Conservation (phyloP, 2,797 vertebrate species). For the Ptychadena robeensis region DNA sequence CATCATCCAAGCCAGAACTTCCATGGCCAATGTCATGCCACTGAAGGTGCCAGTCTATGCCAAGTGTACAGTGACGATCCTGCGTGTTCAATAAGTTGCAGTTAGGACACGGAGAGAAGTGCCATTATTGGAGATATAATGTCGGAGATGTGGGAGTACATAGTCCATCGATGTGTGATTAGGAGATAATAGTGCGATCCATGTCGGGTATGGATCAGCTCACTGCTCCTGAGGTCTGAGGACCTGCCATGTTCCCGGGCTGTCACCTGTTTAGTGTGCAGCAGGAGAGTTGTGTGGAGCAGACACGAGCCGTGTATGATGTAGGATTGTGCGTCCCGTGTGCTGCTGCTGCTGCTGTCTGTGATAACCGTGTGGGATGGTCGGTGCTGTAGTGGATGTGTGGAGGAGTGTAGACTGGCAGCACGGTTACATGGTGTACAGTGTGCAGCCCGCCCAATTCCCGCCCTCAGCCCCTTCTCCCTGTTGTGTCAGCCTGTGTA, state of each 20-base stretch:
- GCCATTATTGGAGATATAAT: background rate
- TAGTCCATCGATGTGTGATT: background rate
- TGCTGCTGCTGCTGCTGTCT: background rate
- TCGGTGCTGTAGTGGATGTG: background rate
- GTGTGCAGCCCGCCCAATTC: conserved; percentile 60
- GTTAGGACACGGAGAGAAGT: background rate
- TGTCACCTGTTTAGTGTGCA: background rate
- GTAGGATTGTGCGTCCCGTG: background rate
- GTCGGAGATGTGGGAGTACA: no score
- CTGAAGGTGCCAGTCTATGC: background rate
- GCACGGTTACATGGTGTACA: background rate
- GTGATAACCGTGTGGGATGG: conserved; percentile 39
- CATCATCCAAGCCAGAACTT: conserved; percentile 66
- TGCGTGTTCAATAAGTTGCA: background rate
- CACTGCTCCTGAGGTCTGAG: background rate
- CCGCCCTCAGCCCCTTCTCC: conserved; percentile 49
- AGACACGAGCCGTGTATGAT: no score
- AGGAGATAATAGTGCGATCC: background rate
- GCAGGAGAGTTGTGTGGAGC: no score
- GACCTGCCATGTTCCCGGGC: conserved; percentile 11
- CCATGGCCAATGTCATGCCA: conserved; percentile 65
- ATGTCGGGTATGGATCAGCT: conserved; percentile 19
- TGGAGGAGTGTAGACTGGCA: conserved; percentile 39
- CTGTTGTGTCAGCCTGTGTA: background rate
- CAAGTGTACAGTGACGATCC: background rate